Evolutionary conservation across 2,113 vertebrate genomes (phyloP), one percentile per base, ranked within the genome.

Genomic region (Sitta europaea): DNA sequence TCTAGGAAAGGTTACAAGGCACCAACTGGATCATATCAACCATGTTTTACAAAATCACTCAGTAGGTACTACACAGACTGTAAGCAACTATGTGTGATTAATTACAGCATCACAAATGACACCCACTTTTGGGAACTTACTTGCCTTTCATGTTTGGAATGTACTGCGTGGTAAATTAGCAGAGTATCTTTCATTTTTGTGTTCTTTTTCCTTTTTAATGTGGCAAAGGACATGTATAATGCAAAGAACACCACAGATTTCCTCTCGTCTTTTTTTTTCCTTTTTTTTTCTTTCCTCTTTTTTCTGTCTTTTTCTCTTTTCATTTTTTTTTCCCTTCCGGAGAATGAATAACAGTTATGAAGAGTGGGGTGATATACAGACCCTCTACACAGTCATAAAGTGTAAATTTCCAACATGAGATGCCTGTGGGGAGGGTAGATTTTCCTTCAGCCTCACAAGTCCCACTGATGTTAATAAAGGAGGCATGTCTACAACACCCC

Each of bases 391-490:
- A 92, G 40, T 55, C 62, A 93, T 93, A 94, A 95, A 95, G 86
- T 73, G 75, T 77, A 94, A 94, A 96, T 92, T 94, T 95, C 74
- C 63, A 92, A 29, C 78, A 63, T 51, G 31, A 94, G 71, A 63
- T 85, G 67, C 66, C 92, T 84, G 62, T 82, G 53, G 59, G 86
- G 65, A 94, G 86, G 59, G 88, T 85, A 80, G 48, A 59, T 94
- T 95, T 96, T 92, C 78, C 89, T 95, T 91, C 63, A 90, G 63
- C 58, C 63, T 96, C 91, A 88, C 77, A 90, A 94, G 95, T 91
- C 91, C 63, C 43, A 58, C 86, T 92, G 88, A 94, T 22, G 3
- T 95, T 97, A 96, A 97, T 94, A 93, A 96, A 94, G 85, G 72
- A 96, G 78, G 96, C 86, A 91, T 88, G 92, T 92, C 94, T 92